A percentile compares a stretch with the other conserved stretches of the same genome.
These are phyloP conservation scores for Actinopyga echinites DNA, from an alignment of 53 echinoderm and acorn worm species.

Conservation along the genomic window DNA sequence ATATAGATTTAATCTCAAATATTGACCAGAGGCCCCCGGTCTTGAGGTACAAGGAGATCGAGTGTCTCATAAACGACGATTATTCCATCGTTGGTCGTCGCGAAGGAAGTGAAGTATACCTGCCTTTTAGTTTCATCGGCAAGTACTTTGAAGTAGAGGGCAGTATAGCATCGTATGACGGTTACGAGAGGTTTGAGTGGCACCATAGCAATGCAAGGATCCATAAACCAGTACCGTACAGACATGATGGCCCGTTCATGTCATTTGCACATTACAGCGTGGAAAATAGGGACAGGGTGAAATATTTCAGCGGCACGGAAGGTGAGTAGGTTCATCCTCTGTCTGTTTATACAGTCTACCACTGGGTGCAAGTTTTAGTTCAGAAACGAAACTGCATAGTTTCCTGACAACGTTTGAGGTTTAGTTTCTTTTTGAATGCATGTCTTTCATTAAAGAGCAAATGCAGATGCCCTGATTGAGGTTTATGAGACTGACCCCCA, in stretches of 20 bases:
- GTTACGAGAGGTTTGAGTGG: slow-evolving; percentile 95
- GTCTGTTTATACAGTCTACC: no score
- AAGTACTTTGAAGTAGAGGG: slow-evolving; percentile 97
- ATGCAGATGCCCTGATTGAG: no score
- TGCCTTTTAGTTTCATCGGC: slow-evolving; percentile 86
- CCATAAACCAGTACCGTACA: slow-evolving; percentile 76
- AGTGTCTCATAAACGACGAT: slow-evolving; percentile 90
- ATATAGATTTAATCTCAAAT: slow-evolving; percentile 34
- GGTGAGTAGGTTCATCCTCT: slow-evolving; percentile 57
- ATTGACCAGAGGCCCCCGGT: slow-evolving; percentile 42
- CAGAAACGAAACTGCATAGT: no score
- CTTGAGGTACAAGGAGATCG: slow-evolving; percentile 75
- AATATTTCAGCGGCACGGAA: slow-evolving; percentile 92
- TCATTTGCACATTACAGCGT: slow-evolving; percentile 97
- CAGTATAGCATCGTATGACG: slow-evolving; percentile 85
- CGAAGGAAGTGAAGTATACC: slow-evolving; percentile 86
- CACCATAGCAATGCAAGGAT: slow-evolving; percentile 89
- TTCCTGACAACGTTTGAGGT: no score
- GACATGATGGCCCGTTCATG: slow-evolving; percentile 82
- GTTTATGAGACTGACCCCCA: no score
- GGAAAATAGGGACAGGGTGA: slow-evolving; percentile 86
- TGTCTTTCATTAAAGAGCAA: no score
- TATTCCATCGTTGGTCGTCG: slow-evolving; percentile 81
- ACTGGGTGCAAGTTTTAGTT: no score
- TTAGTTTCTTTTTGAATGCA: no score